A percentile compares a stretch with the other conserved stretches of the same genome.
phyloP scores from a whole-genome alignment of 2,113 vertebrate species.

The Tenrec ecaudatus region DNA sequence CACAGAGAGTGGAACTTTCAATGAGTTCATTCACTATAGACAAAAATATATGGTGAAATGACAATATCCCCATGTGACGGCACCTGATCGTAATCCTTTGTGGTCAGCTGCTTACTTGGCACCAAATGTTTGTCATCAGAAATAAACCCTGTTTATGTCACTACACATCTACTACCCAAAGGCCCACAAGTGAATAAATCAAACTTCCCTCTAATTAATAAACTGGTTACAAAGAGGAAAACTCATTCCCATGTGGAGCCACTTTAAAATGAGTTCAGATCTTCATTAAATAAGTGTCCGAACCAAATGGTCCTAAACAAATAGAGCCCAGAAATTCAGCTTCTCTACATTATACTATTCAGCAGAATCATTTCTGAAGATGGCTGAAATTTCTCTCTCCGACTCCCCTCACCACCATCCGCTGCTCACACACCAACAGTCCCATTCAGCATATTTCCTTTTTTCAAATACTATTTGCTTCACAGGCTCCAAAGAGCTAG shows the following conservation, averaged over 20 bases:
- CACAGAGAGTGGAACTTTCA: neutral
- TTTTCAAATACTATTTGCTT: constrained; percentile 62
- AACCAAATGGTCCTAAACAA: constrained; percentile 15
- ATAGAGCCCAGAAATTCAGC: neutral
- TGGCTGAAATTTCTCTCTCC: neutral
- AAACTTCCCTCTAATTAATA: constrained; percentile 31
- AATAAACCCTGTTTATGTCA: constrained; percentile 56
- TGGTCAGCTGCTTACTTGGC: neutral
- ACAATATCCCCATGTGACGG: neutral
- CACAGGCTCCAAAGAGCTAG: constrained; percentile 60
- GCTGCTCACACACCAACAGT: neutral
- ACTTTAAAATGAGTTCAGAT: constrained; percentile 52
- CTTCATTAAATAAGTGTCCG: constrained; percentile 1
- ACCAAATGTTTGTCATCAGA: constrained; percentile 51
- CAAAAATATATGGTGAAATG: neutral
- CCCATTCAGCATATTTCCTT: constrained; percentile 52
- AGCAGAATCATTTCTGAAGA: neutral
- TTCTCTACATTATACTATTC: neutral
- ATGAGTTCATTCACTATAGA: neutral
- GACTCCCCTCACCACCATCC: neutral
- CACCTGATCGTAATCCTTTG: constrained; percentile 1
- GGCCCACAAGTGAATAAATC: constrained; percentile 46
- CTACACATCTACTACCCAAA: constrained; percentile 30
- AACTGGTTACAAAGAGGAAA: constrained; percentile 48
- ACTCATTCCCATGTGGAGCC: neutral